phyloP scores from a whole-genome alignment of 2,797 vertebrate species.

The Pitangus sulphuratus region DNA sequence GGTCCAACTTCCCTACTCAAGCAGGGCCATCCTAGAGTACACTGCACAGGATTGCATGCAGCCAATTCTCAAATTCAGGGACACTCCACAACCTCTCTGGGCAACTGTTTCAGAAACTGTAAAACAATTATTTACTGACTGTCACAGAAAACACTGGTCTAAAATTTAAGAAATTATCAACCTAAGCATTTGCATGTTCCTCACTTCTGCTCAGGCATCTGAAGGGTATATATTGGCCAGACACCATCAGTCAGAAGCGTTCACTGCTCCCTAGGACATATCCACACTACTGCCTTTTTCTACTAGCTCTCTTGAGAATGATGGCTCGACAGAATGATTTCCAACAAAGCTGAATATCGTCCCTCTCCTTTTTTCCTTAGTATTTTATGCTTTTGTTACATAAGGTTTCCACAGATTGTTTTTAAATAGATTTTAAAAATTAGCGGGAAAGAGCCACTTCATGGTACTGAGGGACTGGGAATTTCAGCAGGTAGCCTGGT shows the following conservation, averaged over 20 bases:
- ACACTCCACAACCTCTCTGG: background rate
- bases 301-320: background rate
- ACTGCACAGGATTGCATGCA: too few species aligned
- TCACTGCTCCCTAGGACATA: background rate
- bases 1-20: background rate
- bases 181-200: background rate
- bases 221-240: background rate
- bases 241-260: background rate
- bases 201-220: background rate
- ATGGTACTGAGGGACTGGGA: background rate
- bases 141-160: background rate
- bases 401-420: background rate
- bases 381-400: background rate
- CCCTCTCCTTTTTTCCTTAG: background rate
- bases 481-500: background rate
- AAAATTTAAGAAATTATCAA: background rate
- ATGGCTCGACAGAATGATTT: background rate
- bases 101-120: background rate
- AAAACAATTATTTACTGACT: background rate
- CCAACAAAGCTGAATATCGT: background rate
- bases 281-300: background rate
- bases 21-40: too few species aligned
- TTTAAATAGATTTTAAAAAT: background rate
- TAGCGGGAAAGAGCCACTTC: background rate
- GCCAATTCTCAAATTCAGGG: background rate